Evolutionary conservation across 2,797 vertebrate genomes (phyloP).

Genomic region (Smutsia temminckii): DNA sequence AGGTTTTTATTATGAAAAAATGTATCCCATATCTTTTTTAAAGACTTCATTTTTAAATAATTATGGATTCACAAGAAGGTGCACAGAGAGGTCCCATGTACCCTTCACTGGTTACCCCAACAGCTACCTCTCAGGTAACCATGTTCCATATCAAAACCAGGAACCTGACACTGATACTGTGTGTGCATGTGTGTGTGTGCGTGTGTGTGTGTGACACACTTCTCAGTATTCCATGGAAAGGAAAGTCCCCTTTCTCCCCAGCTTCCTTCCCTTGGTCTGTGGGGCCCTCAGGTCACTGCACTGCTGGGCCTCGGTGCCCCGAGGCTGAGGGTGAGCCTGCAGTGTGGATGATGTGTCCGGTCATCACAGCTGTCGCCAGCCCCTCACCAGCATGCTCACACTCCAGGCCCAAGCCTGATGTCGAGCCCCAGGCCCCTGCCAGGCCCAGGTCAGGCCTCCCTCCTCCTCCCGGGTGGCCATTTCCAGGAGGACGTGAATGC

Average conservation of each 20-base stretch:
- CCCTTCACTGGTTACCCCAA: background rate
- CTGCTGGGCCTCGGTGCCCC: background rate
- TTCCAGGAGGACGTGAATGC: too few species aligned
- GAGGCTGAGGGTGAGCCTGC: background rate
- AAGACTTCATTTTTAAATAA: background rate
- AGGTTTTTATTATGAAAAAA: background rate
- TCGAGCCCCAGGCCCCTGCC: too few species aligned
- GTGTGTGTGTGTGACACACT: too few species aligned
- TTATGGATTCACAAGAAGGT: background rate
- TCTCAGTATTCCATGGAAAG: too few species aligned
- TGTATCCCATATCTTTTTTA: background rate
- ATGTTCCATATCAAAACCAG: accelerated
- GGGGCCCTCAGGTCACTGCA: background rate
- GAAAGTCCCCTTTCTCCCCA: background rate
- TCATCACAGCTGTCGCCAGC: too few species aligned
- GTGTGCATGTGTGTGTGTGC: too few species aligned
- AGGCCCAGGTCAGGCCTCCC: too few species aligned
- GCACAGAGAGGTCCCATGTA: accelerated
- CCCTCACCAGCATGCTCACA: too few species aligned
- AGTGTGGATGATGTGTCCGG: too few species aligned
- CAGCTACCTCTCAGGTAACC: background rate
- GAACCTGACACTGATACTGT: accelerated
- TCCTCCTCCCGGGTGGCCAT: too few species aligned
- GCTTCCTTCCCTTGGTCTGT: background rate
- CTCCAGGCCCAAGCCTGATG: too few species aligned